These are phyloP conservation scores for Oryzias javanicus DNA, from an alignment of 2,113 vertebrate genomes.

Conservation along the genomic window DNA sequence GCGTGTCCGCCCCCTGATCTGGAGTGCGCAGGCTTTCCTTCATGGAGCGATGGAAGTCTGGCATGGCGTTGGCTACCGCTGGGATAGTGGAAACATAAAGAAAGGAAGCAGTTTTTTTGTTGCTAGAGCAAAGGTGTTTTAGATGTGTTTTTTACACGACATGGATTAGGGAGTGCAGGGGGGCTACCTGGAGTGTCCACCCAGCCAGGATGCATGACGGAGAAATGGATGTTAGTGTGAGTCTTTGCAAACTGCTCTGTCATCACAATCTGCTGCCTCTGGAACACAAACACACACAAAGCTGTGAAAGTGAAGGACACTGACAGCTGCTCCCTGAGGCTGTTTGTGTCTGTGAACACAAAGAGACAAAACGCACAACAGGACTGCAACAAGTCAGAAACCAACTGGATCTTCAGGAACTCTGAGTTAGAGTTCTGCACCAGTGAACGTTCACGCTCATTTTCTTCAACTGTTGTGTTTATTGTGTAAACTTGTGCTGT, in stretches of 20 bases:
- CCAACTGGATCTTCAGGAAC: too few relatives aligned
- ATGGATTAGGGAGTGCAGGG: background rate
- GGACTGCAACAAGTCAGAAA: too few relatives aligned
- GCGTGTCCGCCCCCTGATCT: slow-evolving; percentile 79
- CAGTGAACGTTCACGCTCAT: too few relatives aligned
- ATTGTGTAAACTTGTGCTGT: too few relatives aligned
- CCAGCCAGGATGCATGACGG: slow-evolving; percentile 82
- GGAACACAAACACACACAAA: slow-evolving; percentile 46
- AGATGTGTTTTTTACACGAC: background rate
- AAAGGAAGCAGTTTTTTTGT: background rate
- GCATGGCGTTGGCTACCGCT: slow-evolving; percentile 79
- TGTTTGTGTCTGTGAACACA: too few relatives aligned
- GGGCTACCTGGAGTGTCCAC: slow-evolving; percentile 78
- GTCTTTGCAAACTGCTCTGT: slow-evolving; percentile 78
- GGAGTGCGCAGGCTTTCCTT: slow-evolving; percentile 75
- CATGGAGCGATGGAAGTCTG: slow-evolving; percentile 81
- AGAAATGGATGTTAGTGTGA: slow-evolving; percentile 77
- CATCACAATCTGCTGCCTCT: slow-evolving; percentile 83
- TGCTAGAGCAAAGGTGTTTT: background rate
- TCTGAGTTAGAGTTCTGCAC: too few relatives aligned
- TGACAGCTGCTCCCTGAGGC: too few relatives aligned
- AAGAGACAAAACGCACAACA: too few relatives aligned
- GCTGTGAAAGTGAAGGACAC: too few relatives aligned
- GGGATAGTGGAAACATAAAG: background rate
- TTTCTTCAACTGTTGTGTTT: too few relatives aligned